Evolutionary conservation across 2,113 vertebrate genomes (phyloP).

Genomic region (Trachemys scripta): DNA sequence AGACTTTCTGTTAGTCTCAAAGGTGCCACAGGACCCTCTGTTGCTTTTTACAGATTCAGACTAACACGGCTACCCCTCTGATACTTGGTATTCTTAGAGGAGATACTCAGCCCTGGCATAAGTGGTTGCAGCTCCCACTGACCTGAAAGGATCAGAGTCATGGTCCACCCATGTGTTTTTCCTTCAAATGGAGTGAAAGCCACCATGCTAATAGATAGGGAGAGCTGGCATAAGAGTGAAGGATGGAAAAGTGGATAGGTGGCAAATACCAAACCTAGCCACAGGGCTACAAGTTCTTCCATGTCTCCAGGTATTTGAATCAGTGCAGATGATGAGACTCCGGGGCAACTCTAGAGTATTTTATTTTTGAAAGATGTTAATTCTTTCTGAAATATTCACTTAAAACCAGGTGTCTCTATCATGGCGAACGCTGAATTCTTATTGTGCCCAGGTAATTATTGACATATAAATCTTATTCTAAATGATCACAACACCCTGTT

Average conservation of each 20-base stretch:
- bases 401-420: not conserved
- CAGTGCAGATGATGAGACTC: not conserved
- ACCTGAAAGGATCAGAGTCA: not conserved
- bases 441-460: fast-evolving
- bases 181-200: not conserved
- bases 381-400: not conserved
- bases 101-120: not conserved
- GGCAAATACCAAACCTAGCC: not conserved
- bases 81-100: no score
- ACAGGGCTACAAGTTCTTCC: not conserved
- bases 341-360: not conserved
- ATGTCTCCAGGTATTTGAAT: not conserved
- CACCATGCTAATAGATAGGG: not conserved
- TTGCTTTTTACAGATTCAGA: no score
- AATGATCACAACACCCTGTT: fast-evolving
- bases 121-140: not conserved
- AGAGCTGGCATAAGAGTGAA: not conserved
- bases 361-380: not conserved
- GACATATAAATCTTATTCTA: fast-evolving
- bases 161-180: not conserved
- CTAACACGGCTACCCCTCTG: no score
- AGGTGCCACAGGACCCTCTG: no score
- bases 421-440: fast-evolving
- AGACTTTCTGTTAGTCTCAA: no score
- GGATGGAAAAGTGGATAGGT: not conserved